phyloP scores from a whole-genome alignment of 2,113 vertebrate species.

The Vanacampus margaritifer region DNA sequence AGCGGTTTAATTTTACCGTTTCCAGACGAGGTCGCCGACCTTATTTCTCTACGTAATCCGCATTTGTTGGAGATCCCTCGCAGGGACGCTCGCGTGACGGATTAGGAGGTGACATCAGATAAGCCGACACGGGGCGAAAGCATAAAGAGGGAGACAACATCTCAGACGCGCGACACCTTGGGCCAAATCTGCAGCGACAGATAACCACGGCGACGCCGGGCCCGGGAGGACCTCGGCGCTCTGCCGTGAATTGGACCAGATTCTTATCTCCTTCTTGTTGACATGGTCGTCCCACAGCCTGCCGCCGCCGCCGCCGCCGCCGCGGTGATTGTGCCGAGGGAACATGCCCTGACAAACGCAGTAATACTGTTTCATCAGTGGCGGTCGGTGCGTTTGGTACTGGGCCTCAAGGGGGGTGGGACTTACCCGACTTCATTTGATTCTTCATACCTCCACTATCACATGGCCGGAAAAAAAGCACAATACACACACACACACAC shows the following conservation, averaged over 20 bases:
- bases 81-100: conserved; percentile 38
- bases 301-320: conserved; percentile 6
- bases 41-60: conserved; percentile 52
- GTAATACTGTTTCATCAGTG: conserved; percentile 16
- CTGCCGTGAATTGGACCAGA: conserved; percentile 31
- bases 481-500: no score
- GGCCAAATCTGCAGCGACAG: conserved; percentile 50
- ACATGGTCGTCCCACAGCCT: conserved; percentile 35
- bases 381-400: background rate
- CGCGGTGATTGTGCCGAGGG: conserved; percentile 25
- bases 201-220: conserved; percentile 33
- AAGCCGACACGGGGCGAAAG: conserved; percentile 36
- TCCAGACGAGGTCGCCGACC: conserved; percentile 29
- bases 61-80: conserved; percentile 29
- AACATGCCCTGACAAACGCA: conserved; percentile 36
- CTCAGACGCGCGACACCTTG: conserved; percentile 29
- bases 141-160: conserved; percentile 44
- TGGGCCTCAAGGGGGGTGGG: background rate
- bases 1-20: background rate
- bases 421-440: background rate
- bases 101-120: conserved; percentile 63
- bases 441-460: background rate
- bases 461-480: background rate
- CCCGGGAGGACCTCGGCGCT: conserved; percentile 19
- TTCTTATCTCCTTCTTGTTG: conserved; percentile 45